Evolutionary conservation across 2,888 invertebrate species (phyloP).

Genomic region (Nemotelus pantherinus): DNA sequence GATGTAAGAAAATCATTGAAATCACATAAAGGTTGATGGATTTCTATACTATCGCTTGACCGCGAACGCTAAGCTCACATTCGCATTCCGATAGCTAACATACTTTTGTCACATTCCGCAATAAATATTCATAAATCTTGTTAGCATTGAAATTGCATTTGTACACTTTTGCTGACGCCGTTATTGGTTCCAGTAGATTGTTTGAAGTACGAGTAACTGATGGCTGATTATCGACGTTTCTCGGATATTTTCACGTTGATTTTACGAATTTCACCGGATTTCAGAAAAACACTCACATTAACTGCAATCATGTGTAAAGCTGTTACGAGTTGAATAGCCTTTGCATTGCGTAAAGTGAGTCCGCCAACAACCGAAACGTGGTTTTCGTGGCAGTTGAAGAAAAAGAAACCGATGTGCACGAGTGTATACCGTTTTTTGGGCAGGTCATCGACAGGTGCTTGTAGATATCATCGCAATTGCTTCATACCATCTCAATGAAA

Average conservation of each 20-base stretch:
- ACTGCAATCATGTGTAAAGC: background rate
- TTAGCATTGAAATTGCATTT: constrained; percentile 25
- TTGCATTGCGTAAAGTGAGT: background rate
- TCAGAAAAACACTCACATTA: constrained; percentile 8
- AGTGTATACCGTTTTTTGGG: background rate
- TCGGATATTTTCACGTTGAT: background rate
- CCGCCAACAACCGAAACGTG: background rate
- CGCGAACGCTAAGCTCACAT: constrained; percentile 15
- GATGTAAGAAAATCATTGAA: too few relatives aligned
- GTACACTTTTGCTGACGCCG: background rate
- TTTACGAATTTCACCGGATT: background rate
- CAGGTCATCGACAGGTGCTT: constrained; percentile 19
- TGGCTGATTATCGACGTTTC: background rate
- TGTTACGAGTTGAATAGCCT: constrained; percentile 17
- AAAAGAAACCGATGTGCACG: background rate
- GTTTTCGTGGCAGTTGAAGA: background rate
- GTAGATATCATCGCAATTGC: background rate
- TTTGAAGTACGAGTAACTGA: background rate
- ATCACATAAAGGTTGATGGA: too few relatives aligned
- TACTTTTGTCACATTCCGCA: constrained; percentile 29
- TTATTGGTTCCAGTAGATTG: background rate
- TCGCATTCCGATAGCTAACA: constrained; percentile 27
- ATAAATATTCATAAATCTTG: constrained; percentile 34
- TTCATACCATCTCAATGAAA: background rate
- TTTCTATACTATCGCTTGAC: background rate